Evolutionary conservation across 1,140 invertebrate genomes (phyloP).

Genomic region (Lithobius niger): DNA sequence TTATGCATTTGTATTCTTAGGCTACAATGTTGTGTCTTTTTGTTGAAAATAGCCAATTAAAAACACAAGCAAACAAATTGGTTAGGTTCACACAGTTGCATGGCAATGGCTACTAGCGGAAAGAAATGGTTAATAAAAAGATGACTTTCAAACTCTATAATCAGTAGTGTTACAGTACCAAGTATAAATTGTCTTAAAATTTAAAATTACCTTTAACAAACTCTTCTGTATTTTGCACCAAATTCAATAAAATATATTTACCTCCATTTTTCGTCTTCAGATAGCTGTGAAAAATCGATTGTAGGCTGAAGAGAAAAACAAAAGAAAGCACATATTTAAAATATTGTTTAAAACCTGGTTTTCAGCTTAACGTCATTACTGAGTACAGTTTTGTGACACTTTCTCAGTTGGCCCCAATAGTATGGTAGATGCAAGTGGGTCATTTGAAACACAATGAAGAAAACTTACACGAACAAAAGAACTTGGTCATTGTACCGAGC

Average conservation of each 20-base stretch:
- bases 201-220: neutral
- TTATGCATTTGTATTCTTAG: too few relatives aligned
- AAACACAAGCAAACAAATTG: too few relatives aligned
- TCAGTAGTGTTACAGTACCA: neutral
- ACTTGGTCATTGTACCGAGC: too few relatives aligned
- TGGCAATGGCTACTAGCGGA: slow-evolving; percentile 38
- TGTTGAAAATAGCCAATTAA: too few relatives aligned
- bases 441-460: too few relatives aligned
- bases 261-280: slow-evolving; percentile 12
- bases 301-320: neutral
- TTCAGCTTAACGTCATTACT: too few relatives aligned
- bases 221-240: neutral
- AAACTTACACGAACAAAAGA: too few relatives aligned
- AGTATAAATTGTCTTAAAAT: neutral
- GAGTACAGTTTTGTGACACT: too few relatives aligned
- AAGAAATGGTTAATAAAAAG: slow-evolving; percentile 3
- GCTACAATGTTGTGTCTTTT: too few relatives aligned
- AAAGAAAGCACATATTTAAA: neutral
- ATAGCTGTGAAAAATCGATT: slow-evolving; percentile 6
- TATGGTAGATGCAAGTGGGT: too few relatives aligned
- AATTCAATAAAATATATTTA: neutral
- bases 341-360: neutral
- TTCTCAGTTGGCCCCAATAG: too few relatives aligned
- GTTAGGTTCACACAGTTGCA: too few relatives aligned
- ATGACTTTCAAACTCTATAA: neutral